A percentile compares a stretch with the other conserved stretches of the same genome.
phyloP scores from a whole-genome alignment of 2,888 invertebrate genomes.

The Elmis aenea region DNA sequence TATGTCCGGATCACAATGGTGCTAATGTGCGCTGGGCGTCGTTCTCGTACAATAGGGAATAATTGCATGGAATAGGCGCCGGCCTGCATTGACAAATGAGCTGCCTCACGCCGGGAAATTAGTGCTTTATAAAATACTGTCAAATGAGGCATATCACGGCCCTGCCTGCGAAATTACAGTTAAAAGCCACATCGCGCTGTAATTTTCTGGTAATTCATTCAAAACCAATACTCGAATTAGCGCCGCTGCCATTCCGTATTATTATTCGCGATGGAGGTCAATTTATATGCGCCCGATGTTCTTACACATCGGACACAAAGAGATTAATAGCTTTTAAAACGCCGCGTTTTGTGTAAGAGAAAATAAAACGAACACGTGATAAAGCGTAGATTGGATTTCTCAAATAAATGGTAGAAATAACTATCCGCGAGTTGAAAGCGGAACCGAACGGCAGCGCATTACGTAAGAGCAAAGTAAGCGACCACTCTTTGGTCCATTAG shows the following conservation, averaged over 20 bases:
- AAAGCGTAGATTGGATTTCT: constrained; percentile 34
- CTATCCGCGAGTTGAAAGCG: constrained; percentile 24
- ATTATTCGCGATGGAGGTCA: constrained; percentile 16
- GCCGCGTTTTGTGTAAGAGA: constrained; percentile 18
- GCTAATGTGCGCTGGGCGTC: constrained; percentile 35
- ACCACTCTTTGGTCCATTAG: constrained; percentile 42
- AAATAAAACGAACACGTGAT: constrained; percentile 24
- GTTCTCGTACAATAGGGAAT: constrained; percentile 35
- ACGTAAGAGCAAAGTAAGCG: constrained; percentile 25
- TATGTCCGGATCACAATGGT: constrained; percentile 30
- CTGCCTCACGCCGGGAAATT: constrained; percentile 28
- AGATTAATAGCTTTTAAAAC: constrained; percentile 27
- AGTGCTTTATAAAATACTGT: constrained; percentile 31
- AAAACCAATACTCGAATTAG: constrained; percentile 19
- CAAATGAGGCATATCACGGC: constrained; percentile 27
- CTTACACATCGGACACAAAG: constrained; percentile 21
- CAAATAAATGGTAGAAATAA: constrained; percentile 34
- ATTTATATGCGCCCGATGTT: constrained; percentile 24
- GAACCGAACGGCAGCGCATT: constrained; percentile 19
- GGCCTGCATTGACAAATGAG: constrained; percentile 32
- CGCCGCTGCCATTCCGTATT: constrained; percentile 9
- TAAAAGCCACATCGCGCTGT: constrained; percentile 22
- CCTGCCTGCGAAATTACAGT: constrained; percentile 23
- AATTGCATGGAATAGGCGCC: constrained; percentile 37
- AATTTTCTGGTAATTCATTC: constrained; percentile 20